These are phyloP conservation scores for Fundulus diaphanus DNA, from an alignment of 2,797 vertebrate genomes.

Conservation along the genomic window DNA sequence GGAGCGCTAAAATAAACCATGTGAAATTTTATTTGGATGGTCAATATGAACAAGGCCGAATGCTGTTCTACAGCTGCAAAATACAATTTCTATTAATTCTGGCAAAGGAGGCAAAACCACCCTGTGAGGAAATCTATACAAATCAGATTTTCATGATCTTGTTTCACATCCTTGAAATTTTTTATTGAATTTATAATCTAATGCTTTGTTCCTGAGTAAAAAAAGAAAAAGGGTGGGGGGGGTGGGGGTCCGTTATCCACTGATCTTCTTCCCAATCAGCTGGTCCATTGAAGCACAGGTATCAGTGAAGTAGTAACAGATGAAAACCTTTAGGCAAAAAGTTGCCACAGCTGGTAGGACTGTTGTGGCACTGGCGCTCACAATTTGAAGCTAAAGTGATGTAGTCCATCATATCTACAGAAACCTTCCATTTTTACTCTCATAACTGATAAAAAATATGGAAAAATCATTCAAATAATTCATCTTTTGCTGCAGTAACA, in stretches of 20 bases:
- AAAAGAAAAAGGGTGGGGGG: neutral
- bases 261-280: constrained; percentile 75
- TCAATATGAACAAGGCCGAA: constrained; percentile 4
- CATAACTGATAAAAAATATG: neutral
- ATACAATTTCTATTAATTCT: constrained; percentile 17
- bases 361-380: constrained; percentile 8
- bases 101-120: neutral
- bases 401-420: constrained; percentile 8
- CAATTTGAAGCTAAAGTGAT: constrained; percentile 11
- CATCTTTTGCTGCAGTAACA: neutral
- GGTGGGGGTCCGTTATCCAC: constrained; percentile 67
- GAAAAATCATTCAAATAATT: neutral
- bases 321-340: constrained; percentile 54
- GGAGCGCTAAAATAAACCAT: neutral
- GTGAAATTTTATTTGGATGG: neutral
- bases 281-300: constrained; percentile 67
- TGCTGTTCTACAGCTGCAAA: constrained; percentile 1
- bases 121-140: constrained; percentile 22
- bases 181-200: constrained; percentile 44
- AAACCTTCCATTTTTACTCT: neutral
- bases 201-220: constrained; percentile 53
- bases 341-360: constrained; percentile 16
- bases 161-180: constrained; percentile 39
- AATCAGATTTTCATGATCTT: constrained; percentile 8
- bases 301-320: constrained; percentile 75